A percentile compares a stretch with the other conserved stretches of the same genome.
These are phyloP conservation scores for Campylorhamphus procurvoides DNA, from an alignment of 2,113 vertebrate species.

Conservation along the genomic window DNA sequence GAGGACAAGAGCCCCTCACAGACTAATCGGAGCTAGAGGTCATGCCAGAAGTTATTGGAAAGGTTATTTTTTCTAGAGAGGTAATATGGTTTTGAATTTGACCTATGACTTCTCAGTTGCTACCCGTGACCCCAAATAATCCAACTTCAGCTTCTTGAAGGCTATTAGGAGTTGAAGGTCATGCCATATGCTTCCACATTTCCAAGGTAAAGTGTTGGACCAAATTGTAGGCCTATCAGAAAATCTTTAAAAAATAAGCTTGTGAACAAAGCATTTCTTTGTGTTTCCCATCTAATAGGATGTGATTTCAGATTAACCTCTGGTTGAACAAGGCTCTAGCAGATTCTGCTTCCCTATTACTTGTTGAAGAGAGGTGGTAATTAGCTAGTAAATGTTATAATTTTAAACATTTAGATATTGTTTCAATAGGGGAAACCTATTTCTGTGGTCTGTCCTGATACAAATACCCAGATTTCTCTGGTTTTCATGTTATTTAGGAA, in stretches of 20 bases:
- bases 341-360: background rate
- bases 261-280: conserved; percentile 32
- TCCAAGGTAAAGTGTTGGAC: conserved; percentile 49
- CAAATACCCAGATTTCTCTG: background rate
- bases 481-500: background rate
- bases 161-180: conserved; percentile 53
- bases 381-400: background rate
- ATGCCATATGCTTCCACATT: conserved; percentile 15
- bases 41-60: conserved; percentile 42
- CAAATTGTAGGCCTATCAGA: conserved; percentile 31
- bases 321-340: background rate
- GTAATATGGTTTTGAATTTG: conserved; percentile 57
- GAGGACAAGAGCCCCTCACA: conserved; percentile 20
- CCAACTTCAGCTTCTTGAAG: conserved; percentile 49
- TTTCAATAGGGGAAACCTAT: background rate
- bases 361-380: background rate
- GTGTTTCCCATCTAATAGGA: background rate
- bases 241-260: conserved; percentile 58
- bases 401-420: background rate
- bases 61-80: conserved; percentile 44
- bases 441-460: background rate
- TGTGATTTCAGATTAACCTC: background rate
- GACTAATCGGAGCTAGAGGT: conserved; percentile 23
- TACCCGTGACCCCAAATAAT: conserved; percentile 50
- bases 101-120: conserved; percentile 48